Percentiles rank a stretch among this genome's conserved stretches.
phyloP scores from a whole-genome alignment of 2,888 invertebrate genomes.

The Leptarthrus brevirostris region DNA sequence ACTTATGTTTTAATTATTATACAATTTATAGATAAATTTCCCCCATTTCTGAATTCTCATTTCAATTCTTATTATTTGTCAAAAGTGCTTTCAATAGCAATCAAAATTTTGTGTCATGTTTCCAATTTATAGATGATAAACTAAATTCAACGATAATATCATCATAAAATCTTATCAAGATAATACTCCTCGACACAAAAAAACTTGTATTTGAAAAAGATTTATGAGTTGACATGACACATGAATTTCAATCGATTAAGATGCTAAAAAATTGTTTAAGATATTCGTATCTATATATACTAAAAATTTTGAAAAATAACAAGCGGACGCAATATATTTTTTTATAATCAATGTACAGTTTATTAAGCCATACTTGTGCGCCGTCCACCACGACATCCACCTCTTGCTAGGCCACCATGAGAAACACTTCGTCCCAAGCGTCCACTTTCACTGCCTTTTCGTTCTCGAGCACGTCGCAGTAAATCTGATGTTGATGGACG shows the following conservation, averaged over 20 bases:
- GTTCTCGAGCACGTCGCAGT: constrained; percentile 64
- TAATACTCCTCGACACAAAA: too few relatives aligned
- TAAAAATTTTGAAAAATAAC: constrained; percentile 37
- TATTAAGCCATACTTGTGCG: constrained; percentile 68
- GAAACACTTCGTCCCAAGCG: constrained; percentile 65
- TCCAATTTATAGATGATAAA: background rate
- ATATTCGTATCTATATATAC: constrained; percentile 7
- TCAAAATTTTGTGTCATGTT: constrained; percentile 7
- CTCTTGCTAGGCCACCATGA: constrained; percentile 63
- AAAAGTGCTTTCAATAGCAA: background rate
- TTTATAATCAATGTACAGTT: too few relatives aligned
- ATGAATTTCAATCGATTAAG: too few relatives aligned
- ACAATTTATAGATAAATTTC: background rate
- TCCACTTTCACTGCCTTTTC: constrained; percentile 62
- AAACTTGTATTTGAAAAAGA: too few relatives aligned
- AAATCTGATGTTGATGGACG: constrained; percentile 66
- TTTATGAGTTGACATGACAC: too few relatives aligned
- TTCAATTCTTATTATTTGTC: constrained; percentile 14
- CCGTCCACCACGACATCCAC: constrained; percentile 61
- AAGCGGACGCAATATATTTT: constrained; percentile 47
- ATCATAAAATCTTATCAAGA: too few relatives aligned
- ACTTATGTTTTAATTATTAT: background rate
- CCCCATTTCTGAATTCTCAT: too few relatives aligned
- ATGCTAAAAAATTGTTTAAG: background rate
- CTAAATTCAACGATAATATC: too few relatives aligned